These are phyloP conservation scores for Pangasianodon gigas DNA, from an alignment of 2,113 vertebrate species.

Conservation along the genomic window DNA sequence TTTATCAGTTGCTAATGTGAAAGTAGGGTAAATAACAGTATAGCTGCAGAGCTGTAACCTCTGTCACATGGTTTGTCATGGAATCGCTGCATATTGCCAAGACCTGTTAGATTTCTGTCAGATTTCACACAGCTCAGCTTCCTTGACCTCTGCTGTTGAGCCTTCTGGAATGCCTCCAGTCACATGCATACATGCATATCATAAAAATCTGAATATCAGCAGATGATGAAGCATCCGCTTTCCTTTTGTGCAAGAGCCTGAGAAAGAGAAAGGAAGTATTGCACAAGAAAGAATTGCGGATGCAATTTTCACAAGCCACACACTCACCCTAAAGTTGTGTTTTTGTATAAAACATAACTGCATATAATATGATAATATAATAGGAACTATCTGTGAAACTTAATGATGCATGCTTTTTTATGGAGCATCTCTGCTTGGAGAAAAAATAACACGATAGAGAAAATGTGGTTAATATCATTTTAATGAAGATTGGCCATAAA, in stretches of 20 bases:
- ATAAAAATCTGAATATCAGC: background rate
- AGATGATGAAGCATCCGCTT: background rate
- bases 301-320: background rate
- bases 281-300: background rate
- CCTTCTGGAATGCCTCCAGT: background rate
- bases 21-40: background rate
- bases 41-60: background rate
- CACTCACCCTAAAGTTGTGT: background rate
- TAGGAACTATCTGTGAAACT: background rate
- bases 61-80: background rate
- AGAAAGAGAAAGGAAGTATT: background rate
- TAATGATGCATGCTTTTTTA: rapidly evolving
- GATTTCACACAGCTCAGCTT: background rate
- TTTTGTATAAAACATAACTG: background rate
- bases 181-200: background rate
- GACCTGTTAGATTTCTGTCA: background rate
- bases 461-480: background rate
- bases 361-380: background rate
- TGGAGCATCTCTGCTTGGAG: background rate
- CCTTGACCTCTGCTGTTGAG: background rate
- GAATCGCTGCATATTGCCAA: background rate
- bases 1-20: background rate
- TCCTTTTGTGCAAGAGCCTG: background rate
- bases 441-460: background rate
- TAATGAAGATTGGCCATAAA: background rate